Percentiles rank a stretch among this genome's conserved stretches.
These are phyloP conservation scores for Cladorhizidae sp. DNA, from an alignment of 37 sponge, comb jelly and placozoan genomes.

Conservation along the genomic window DNA sequence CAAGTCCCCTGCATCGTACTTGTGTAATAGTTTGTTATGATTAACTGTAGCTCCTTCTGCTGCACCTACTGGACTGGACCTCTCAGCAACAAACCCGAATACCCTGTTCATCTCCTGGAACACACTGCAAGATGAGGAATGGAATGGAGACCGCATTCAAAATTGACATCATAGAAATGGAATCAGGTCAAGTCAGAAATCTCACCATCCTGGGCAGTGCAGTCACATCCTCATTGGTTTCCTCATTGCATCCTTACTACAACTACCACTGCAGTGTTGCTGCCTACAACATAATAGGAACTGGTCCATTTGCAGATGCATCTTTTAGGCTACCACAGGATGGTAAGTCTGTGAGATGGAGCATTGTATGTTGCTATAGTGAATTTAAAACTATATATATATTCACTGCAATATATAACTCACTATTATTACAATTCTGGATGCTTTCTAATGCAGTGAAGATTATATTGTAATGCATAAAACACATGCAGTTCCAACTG, in stretches of 20 bases:
- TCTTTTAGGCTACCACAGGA: neutral
- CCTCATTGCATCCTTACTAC: constrained; percentile 44
- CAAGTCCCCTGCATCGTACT: neutral
- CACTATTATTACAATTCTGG: no score
- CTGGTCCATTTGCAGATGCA: constrained; percentile 20
- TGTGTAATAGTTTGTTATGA: neutral
- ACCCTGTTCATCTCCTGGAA: neutral
- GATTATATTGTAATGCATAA: neutral
- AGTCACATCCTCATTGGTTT: neutral
- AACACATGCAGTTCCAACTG: constrained; percentile 31
- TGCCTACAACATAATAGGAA: constrained; percentile 27
- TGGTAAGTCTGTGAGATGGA: constrained; percentile 8
- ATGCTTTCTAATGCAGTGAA: neutral
- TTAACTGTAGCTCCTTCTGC: neutral
- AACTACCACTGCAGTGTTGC: constrained; percentile 33
- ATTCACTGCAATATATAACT: no score
- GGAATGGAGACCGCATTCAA: constrained; percentile 4
- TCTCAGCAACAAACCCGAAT: neutral
- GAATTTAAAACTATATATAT: no score
- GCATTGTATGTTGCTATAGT: no score
- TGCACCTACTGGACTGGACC: neutral
- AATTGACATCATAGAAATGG: neutral
- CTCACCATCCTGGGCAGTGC: neutral
- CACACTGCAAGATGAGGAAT: neutral
- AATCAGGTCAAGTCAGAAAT: neutral